Evolutionary conservation across 2,888 invertebrate genomes (phyloP).

Genomic region (Leucophenga maculata): DNA sequence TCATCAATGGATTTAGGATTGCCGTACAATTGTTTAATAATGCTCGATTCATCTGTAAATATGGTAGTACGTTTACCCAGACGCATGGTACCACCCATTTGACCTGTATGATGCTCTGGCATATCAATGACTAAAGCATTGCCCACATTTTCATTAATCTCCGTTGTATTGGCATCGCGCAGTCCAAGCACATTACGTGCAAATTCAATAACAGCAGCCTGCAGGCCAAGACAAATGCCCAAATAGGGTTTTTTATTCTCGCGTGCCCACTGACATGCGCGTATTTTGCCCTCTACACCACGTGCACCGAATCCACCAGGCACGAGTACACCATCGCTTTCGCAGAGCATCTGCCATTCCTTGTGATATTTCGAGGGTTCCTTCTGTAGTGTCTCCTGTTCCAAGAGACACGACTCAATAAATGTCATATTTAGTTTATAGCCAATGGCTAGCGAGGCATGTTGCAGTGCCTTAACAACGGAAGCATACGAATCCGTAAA

Average conservation of each 20-base stretch:
- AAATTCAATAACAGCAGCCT: slow-evolving; percentile 96
- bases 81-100: slow-evolving; percentile 98
- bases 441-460: slow-evolving; percentile 89
- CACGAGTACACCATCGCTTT: slow-evolving; percentile 91
- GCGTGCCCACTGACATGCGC: slow-evolving; percentile 94
- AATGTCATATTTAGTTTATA: slow-evolving; percentile 90
- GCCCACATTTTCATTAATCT: slow-evolving; percentile 82
- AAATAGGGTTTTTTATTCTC: slow-evolving; percentile 91
- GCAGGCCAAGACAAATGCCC: slow-evolving; percentile 98
- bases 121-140: slow-evolving; percentile 95
- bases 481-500: slow-evolving; percentile 97
- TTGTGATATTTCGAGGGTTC: slow-evolving; percentile 91
- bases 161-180: slow-evolving; percentile 88
- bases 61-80: slow-evolving; percentile 93
- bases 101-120: slow-evolving; percentile 96
- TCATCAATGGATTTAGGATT: slow-evolving; percentile 88
- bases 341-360: slow-evolving; percentile 93
- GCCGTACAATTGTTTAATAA: slow-evolving; percentile 83
- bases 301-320: slow-evolving; percentile 98
- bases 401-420: slow-evolving; percentile 92
- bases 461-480: slow-evolving; percentile 93
- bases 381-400: slow-evolving; percentile 79
- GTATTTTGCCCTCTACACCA: slow-evolving; percentile 96
- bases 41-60: slow-evolving; percentile 77
- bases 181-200: slow-evolving; percentile 87